These are phyloP conservation scores for Listronotus bonariensis DNA, from an alignment of 1,140 invertebrate genomes.

Conservation along the genomic window DNA sequence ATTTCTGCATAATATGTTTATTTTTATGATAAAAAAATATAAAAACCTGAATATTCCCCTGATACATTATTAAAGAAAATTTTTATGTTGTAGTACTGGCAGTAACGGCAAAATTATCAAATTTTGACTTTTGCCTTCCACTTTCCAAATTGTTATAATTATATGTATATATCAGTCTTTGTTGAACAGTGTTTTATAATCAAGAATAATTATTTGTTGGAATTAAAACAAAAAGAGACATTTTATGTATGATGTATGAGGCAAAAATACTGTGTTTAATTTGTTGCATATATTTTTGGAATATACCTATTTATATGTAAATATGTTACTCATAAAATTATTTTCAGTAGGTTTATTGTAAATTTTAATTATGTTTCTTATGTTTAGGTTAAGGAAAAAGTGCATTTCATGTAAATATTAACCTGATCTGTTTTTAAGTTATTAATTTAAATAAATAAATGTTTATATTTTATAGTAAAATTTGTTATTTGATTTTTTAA, in stretches of 20 bases:
- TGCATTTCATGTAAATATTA: slow-evolving; percentile 15
- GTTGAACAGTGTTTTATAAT: no score
- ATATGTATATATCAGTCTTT: no score
- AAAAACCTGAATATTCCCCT: no score
- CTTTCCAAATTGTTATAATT: no score
- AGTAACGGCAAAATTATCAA: no score
- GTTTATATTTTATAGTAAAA: neutral
- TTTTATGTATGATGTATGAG: neutral
- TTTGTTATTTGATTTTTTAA: neutral
- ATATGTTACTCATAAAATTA: neutral
- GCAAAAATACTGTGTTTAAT: neutral
- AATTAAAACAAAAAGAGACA: no score
- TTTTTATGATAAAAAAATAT: no score
- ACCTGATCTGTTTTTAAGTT: slow-evolving; percentile 11
- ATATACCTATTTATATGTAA: slow-evolving; percentile 2
- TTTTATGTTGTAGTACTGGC: no score
- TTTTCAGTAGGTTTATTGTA: neutral
- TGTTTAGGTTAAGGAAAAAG: neutral
- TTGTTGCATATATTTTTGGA: neutral
- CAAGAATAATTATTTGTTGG: no score
- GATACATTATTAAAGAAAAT: no score
- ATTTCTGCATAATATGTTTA: no score
- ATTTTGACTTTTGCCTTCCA: no score
- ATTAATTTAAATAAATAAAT: slow-evolving; percentile 7
- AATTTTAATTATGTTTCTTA: neutral